Evolutionary conservation across 2,888 invertebrate genomes (phyloP), one percentile per base, ranked within the genome.

Genomic region (Cistogaster globosa): DNA sequence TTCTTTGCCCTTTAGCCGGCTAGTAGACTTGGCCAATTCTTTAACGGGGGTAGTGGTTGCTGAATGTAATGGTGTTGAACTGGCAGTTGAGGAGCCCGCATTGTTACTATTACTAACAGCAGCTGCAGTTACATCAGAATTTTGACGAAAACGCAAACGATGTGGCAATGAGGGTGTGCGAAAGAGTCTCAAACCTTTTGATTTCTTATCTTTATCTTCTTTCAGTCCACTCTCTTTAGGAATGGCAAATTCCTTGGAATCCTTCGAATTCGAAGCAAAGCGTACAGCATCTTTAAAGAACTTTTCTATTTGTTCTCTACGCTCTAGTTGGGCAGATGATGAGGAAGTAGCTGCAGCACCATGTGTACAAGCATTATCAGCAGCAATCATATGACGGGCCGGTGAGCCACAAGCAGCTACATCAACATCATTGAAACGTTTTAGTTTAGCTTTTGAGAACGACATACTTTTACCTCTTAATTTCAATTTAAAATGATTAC

Each of bases 1-100:
- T 87, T 92, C 93, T 90, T 94, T 94, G 80, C 94, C 94, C 87
- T 93, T 92, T n/a, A 94, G 87, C 4, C 91, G 90, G 36, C 88
- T 89, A 14, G 91, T 92, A 72, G 94, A 94, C 74, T 92, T 91
- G 68, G 91, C 80, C 8, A 86, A 75, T 84, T 92, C 91, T 86
- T 92, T 92, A 42, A 91, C 89, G 4, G 92, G 92, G 20, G 92
- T 92, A 11, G 90, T 90, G 58, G 89, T 86, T 0, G 90, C 89
- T 75, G 92, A 91, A 77, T 91, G 88, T 20, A 91, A 67, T 0
- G 91, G 92, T 1, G 92, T 90, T 1, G 91, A 91, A n/a, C 90
- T 89, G 1, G 91, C 88, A 0, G 91, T 89, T 2, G 89, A 86
- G 51, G 89, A 86, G n/a, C 88, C 87, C 36, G 74, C 69, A 65